phyloP scores from a whole-genome alignment of 1,140 invertebrate genomes.

The Samia ricini region DNA sequence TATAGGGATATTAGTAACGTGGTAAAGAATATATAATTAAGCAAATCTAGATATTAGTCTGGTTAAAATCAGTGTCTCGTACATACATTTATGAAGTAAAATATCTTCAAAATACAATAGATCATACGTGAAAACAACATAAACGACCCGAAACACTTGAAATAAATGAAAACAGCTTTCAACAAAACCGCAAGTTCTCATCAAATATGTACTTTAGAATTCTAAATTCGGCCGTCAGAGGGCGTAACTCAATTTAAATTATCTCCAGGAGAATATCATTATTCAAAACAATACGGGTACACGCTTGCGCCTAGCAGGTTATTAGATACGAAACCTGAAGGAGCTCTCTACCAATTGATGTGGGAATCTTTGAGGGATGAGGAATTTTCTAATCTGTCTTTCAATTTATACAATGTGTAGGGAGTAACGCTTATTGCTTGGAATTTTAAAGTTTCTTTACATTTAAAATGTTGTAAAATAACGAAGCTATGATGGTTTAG shows the following conservation, averaged over 20 bases:
- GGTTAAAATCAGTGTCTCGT: no score
- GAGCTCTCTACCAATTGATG: neutral
- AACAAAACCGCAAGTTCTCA: neutral
- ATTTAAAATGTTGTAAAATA: no score
- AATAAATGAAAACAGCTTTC: neutral
- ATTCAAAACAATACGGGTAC: slow-evolving; percentile 12
- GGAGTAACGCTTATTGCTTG: neutral
- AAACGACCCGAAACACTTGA: neutral
- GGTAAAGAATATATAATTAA: neutral
- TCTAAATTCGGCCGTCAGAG: neutral
- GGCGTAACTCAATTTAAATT: slow-evolving; percentile 18
- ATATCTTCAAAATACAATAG: neutral
- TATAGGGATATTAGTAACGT: neutral
- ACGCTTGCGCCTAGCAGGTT: neutral
- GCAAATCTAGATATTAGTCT: no score
- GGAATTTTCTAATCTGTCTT: slow-evolving; percentile 1
- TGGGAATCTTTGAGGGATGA: neutral
- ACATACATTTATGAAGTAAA: neutral
- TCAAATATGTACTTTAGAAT: slow-evolving; percentile 5
- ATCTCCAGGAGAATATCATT: slow-evolving; percentile 16
- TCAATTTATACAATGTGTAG: neutral
- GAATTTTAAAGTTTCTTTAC: neutral
- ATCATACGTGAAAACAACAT: neutral
- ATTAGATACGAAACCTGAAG: neutral
- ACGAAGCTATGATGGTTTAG: no score